Percentiles rank a stretch among this genome's conserved stretches.
These are phyloP conservation scores for Crotophaga sulcirostris DNA, from an alignment of 2,113 vertebrate species.

Conservation along the genomic window DNA sequence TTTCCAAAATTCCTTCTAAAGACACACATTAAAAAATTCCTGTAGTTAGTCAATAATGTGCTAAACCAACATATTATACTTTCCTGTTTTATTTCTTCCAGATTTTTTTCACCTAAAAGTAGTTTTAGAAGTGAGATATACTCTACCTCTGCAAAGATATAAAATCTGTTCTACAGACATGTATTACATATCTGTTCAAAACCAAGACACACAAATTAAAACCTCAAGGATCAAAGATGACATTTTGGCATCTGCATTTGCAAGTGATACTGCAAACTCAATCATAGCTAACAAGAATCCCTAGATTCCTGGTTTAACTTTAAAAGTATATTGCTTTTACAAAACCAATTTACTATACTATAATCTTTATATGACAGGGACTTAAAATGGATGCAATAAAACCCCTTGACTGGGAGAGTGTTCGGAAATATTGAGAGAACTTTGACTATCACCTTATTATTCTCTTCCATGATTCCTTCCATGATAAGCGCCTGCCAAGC, in stretches of 20 bases:
- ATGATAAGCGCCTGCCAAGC: not conserved
- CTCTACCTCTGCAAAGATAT: not conserved
- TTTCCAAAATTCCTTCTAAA: constrained; percentile 25
- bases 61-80: not conserved
- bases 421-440: not conserved
- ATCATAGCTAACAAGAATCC: not conserved
- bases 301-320: not conserved
- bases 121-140: not conserved
- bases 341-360: not conserved
- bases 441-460: not conserved
- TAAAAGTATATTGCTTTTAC: not conserved
- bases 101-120: not conserved
- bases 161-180: not conserved
- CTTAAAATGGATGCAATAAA: not conserved
- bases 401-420: not conserved
- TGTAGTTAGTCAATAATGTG: not conserved
- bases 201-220: not conserved
- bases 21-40: not conserved
- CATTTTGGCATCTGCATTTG: not conserved
- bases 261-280: not conserved
- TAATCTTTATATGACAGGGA: not conserved
- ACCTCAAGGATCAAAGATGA: not conserved
- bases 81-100: not conserved
- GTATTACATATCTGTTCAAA: not conserved
- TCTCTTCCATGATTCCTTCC: not conserved